Evolutionary conservation across 2,888 invertebrate genomes (phyloP), one percentile per base, ranked within the genome.

Genomic region (Hecatera dysodea): DNA sequence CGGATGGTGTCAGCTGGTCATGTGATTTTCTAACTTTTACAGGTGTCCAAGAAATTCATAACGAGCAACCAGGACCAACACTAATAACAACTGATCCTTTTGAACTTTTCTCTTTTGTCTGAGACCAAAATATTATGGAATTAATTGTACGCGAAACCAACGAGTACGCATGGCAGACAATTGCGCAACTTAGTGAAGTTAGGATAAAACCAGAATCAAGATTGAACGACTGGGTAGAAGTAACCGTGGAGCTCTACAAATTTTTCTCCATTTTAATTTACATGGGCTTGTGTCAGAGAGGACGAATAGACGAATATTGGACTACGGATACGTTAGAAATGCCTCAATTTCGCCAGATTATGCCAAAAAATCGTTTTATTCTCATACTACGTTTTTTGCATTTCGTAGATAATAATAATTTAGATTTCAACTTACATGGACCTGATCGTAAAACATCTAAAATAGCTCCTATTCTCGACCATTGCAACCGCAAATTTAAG

Each of bases 231-330:
- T 33, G 33, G 33, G 33, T 33, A 33, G 33, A 33, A 33, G 33
- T 33, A 33, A 33, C 33, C 33, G 33, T 33, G 33, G 33, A 33
- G 33, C 33, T 33, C 33, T 33, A 33, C 33, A 33, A 65, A 0
- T 53, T 69, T 48, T 63, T 71, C 59, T 44, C 53, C 24, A 60
- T 75, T 1, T 4, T 71, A 19, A 65, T 75, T 36, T 67, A 65
- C 0, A 75, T 68, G 65, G 65, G 68, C 56, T 60, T 72, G 46
- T 75, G 64, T 62, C 46, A 57, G 2, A 69, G 73, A 56, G 55
- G 42, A 52, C 50, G 68, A 52, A 66, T 78, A 59, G 74, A 74
- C 42, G 78, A 75, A 56, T 78, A 78, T 11, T 72, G 74, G 74
- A 61, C 63, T 39, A 67, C 66, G 27, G 68, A 55, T 63, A 57